Evolutionary conservation across 2,888 invertebrate genomes (phyloP), one percentile per base, ranked within the genome.

Genomic region (Endotricha flammealis): DNA sequence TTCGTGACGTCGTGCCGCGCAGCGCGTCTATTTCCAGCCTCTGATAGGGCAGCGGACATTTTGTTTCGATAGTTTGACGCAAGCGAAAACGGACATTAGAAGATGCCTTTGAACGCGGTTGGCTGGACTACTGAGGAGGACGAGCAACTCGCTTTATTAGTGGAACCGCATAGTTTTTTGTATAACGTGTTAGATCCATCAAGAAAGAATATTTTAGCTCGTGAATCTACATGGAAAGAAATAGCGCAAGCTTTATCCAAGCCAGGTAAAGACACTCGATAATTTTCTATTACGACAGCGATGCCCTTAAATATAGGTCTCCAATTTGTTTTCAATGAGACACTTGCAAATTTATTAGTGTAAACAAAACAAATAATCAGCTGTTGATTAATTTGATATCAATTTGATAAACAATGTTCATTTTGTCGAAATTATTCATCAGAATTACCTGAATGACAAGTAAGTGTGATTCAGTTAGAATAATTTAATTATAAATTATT

Each of bases 41-140:
- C 53, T 75, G 81, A 80, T 81, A 79, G 81, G 81, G 36, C 53
- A 59, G 74, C 67, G 57, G 81, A 81, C 83, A 85, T 83, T 73
- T 85, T 85, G 82, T 75, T 71, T 71, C 53, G 53, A 52, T 51
- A 44, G 48, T 46, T 61, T 70, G 59, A 57, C 50, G 56, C 52
- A 57, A 49, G 50, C 48, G 42, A 51, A 54, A 54, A 56, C 57
- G 43, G 44, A 50, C 50, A 38, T 44, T 48, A 49, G 54, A 62
- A 71, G 64, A 83, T 85, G 85, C 75, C 85, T 66, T 69, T 81
- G 63, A 69, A 78, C 47, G 76, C 81, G 29, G 51, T 69, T 53
- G 82, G 80, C 38, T 86, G 85, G 85, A 64, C 71, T 8, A 65
- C 66, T 2, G 72, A 74, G 39, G 83, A 85, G 47, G 80, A 81